phyloP scores from a whole-genome alignment of 2,888 invertebrate genomes.

The Temnothorax rugatulus region DNA sequence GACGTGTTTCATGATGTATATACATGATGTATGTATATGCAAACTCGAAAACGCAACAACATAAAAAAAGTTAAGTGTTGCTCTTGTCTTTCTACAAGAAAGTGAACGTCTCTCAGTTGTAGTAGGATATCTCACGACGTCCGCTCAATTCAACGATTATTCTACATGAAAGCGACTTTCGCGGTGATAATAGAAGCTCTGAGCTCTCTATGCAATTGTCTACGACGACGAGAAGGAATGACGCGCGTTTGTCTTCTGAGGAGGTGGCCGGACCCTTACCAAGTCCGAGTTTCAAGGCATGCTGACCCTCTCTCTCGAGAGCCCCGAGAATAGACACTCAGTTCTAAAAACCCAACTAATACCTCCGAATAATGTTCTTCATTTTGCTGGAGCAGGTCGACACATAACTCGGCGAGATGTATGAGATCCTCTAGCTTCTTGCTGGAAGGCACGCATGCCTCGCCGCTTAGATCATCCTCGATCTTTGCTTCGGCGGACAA shows the following conservation, averaged over 20 bases:
- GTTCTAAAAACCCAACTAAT: constrained; percentile 86
- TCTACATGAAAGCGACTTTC: constrained; percentile 39
- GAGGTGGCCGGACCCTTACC: constrained; percentile 80
- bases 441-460: constrained; percentile 93
- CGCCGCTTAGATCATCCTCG: constrained; percentile 94
- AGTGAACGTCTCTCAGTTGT: constrained; percentile 14
- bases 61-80: constrained; percentile 8
- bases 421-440: constrained; percentile 98
- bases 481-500: constrained; percentile 99
- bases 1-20: constrained; percentile 28
- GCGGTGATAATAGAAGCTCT: constrained; percentile 35
- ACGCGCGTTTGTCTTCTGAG: constrained; percentile 79
- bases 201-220: constrained; percentile 36
- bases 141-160: not conserved
- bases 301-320: constrained; percentile 79
- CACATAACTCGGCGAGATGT: constrained; percentile 98
- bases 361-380: constrained; percentile 99
- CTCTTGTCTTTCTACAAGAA: not conserved
- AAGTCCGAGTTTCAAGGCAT: constrained; percentile 76
- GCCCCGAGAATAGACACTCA: constrained; percentile 81
- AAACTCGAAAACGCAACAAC: constrained; percentile 8
- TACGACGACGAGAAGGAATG: constrained; percentile 41
- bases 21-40: not conserved
- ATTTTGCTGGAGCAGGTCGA: constrained; percentile 99
- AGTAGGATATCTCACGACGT: constrained; percentile 6